Base-by-base conservation (phyloP, 2,113 vertebrate species). In the Hypomesus transpacificus region DNA sequence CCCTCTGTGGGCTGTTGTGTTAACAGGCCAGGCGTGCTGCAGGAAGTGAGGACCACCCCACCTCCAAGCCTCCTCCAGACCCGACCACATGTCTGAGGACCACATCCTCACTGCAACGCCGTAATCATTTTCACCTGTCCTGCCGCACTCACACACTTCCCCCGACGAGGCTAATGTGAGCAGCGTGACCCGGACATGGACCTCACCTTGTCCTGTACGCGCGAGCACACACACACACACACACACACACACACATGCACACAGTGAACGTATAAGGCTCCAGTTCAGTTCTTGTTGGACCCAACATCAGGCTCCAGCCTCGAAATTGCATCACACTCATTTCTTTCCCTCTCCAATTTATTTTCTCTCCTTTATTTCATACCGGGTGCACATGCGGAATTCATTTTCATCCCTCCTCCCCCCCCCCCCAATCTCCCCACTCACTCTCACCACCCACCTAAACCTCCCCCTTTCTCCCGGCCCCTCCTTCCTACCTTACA, bases 41-140 rank as follows among this genome's bases (percentile, higher is more conserved):
- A 80, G 84, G 82, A 70, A 84, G 79, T 20, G 67, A 73, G 75
- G 89, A 91, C 91, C 90, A 92, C 89, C 89, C 87, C 81, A 86
- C 74, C 61, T 75, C 82, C 82, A 86, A 86, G 81, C 85, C 81
- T 84, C 78, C 3, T 69, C 76, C 92, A 90, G 90, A 85, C 87
- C 83, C 80, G 88, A 86, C 90, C 92, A 92, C 90, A 93, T 92
- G 91, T 91, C 85, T 83, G 89, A 90, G 84, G 89, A 91, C 87
- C 83, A 59, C 75, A 67, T 46, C 77, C 69, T 66, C 50, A 46
- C 71, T 22, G 64, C 69, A 59, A 75, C 74, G 56, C 71, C 69
- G 78, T 91, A 89, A 91, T 90, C 87, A 89, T 89, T 90, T 86
- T 91, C 90, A 91, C 88, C 88, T 90, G 89, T 77, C 71, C 68